Evolutionary conservation across 2,888 invertebrate species (phyloP), one percentile per base, ranked within the genome.

Genomic region (Cheilosia scutellata): DNA sequence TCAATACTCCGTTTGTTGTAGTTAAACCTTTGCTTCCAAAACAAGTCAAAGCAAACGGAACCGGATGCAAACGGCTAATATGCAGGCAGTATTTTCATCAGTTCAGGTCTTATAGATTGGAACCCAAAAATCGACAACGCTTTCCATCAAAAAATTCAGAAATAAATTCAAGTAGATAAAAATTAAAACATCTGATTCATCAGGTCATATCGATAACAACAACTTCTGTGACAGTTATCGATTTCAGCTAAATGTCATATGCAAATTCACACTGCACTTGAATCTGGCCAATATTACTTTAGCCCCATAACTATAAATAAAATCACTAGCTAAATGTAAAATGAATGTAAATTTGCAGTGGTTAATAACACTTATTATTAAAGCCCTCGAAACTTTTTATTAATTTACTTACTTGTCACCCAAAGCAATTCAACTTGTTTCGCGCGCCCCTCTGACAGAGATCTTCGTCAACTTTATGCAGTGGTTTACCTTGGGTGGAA

Each of bases 401-500:
- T 25, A 47, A 70, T 25, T 33, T 44, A 7, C 27, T 44, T 53
- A 63, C 4, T 13, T 13, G 57, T 53, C 33, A 55, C 5, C 63
- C 2, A 44, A 74, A 53, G 33, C 37, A 6, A 49, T 11, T 11
- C n/a, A n/a, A 63, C 62, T 65, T 16, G 53, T 42, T 63, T 57
- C 3, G 7, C 4, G 9, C 16, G 16, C 31, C 31, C 13, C n/a
- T 31, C 13, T 27, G 27, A 33, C 2, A 20, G 16, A 47, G 7
- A 20, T 47, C n/a, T 47, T 47, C 16, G 3, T 47, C 47, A 47
- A 16, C 29, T 20, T 5, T 62, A 31, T 51, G 27, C 63, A 74
- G 63, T 37, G 33, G 74, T 65, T 74, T 55, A 40, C 74, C 74
- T 74, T 74, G 63, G 20, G 5, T 20, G 42, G 13, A 51, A 27